Base-by-base conservation (phyloP, 2,888 invertebrate species). In the Drosophila tanythrix region DNA sequence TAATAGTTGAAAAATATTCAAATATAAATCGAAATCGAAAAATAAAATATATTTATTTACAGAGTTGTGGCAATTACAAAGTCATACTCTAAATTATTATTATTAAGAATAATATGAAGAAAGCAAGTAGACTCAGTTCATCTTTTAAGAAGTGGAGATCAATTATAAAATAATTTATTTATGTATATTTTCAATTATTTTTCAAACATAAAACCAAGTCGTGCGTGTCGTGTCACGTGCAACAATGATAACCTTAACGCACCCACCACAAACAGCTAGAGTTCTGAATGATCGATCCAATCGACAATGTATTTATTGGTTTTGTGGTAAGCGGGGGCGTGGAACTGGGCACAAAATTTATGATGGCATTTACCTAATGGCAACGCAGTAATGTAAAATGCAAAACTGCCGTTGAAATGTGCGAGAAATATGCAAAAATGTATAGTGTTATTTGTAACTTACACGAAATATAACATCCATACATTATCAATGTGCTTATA, bases 361-460 rank as follows among this genome's bases (percentile, higher is more conserved):
- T 88, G 88, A 81, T 79, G 83, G 86, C 84, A 88, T 85, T 85
- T 85, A 72, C 71, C 83, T 75, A 85, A 84, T 84, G 84, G 81
- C 85, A 82, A 60, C 48, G 70, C 51, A 29, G 59, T 50, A 74
- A 66, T 72, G 72, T 70, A 63, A 76, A 64, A 81, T 72, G 73
- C 74, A 36, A 77, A 78, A 62, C 38, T n/a, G 55, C 27, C 69
- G 56, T 43, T 43, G 29, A 60, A 55, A 59, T 55, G 64, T 51
- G 35, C 38, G 36, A 66, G 56, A 57, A 61, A 65, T 70, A 78
- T 80, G 78, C 65, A 75, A 74, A 83, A 82, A 84, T 84, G 36
- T 76, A 79, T 81, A 81, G 88, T 88, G 84, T 84, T 87, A 81
- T 74, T 85, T 71, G 88, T 82, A 83, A 79, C 73, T 85, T 71